Base-by-base conservation (phyloP, 2,113 vertebrate genomes). In the Pseudorhombus dupliciocellatus region DNA sequence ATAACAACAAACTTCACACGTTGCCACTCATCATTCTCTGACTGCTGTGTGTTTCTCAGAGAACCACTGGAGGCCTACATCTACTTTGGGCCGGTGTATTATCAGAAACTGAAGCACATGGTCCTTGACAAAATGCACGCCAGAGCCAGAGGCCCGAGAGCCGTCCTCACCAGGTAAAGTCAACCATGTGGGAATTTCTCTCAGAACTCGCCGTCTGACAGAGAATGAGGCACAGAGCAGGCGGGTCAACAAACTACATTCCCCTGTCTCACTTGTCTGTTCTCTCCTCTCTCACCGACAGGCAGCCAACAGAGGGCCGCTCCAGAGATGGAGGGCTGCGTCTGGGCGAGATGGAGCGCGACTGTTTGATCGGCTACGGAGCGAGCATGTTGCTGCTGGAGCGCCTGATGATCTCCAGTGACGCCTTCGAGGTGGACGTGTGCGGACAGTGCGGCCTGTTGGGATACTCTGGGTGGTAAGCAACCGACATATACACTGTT, bases 51-150 rank as follows among this genome's bases (percentile, higher is more conserved):
- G 66, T 53, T 69, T 30, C n/a, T 46, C 84, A 99, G 97, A 12
- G 97, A 99, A 58, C 95, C 98, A 4, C 90, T 99, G 80, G 98
- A 99, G 89, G 98, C 97, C 0, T 99, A 98, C 70, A 99, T 99
- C 89, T 99, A 99, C 86, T 99, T 96, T 75, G 98, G 98, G 15
- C 98, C 98, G 0, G 96, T 99, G 24, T 99, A 99, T 87, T 99
- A 99, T 86, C 98, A 99, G 93, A 99, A 99, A 74, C 93, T 99
- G 63, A 99, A 99, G 78, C 98, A 99, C 89, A 99, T 99, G 98
- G 98, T 99, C 34, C 92, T 99, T 52, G 97, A 99, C 87, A 99
- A 99, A 90, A 99, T 99, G 98, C 98, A 99, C 0, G 98, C 97
- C 66, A 93, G 98, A 88, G 98, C 98, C 60, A 94, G 98, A 37